These are phyloP conservation scores for Trichonephila clavipes DNA, from an alignment of 1,140 invertebrate species.

Conservation along the genomic window DNA sequence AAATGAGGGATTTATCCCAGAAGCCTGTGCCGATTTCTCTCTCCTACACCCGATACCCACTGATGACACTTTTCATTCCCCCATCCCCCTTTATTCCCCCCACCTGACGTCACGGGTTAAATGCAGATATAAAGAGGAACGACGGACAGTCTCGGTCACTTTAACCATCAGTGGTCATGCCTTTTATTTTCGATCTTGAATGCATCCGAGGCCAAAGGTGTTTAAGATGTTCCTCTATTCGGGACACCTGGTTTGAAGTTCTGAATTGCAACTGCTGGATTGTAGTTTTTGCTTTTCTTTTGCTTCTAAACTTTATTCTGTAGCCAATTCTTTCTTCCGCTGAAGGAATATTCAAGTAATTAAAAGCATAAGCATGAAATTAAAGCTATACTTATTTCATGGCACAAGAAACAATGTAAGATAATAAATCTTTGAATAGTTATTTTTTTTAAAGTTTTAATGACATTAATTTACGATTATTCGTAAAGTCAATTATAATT, in stretches of 20 bases:
- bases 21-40: constrained; percentile 26
- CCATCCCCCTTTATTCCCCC: neutral
- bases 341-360: neutral
- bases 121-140: constrained; percentile 60
- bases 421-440: too few species aligned
- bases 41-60: neutral
- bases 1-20: constrained; percentile 68
- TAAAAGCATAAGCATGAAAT: neutral
- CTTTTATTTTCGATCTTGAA: constrained; percentile 64
- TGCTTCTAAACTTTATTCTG: neutral
- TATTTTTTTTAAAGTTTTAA: too few species aligned
- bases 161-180: constrained; percentile 56
- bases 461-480: too few species aligned
- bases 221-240: neutral
- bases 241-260: constrained; percentile 25
- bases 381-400: too few species aligned
- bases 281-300: neutral
- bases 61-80: constrained; percentile 39
- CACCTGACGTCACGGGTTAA: constrained; percentile 70
- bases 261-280: neutral
- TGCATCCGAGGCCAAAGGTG: constrained; percentile 53
- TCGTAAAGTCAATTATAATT: too few species aligned
- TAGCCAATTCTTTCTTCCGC: neutral
- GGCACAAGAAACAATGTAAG: too few species aligned
- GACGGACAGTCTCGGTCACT: constrained; percentile 68